Evolutionary conservation across 2,888 invertebrate species (phyloP).

Genomic region (Stenchaetothrips biformis): DNA sequence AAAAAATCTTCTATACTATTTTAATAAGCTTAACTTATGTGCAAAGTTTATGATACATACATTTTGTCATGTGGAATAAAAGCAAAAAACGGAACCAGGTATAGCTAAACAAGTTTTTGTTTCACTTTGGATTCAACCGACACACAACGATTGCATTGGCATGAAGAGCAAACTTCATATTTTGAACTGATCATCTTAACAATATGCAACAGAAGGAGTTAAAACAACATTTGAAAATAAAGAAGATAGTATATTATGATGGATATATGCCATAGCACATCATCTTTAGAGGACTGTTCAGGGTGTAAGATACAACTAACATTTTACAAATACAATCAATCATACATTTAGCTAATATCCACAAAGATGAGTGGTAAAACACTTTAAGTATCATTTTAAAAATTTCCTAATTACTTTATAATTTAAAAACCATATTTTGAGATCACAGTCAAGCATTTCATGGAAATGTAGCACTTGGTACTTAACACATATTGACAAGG

Average conservation of each 20-base stretch:
- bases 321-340: no score
- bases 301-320: background rate
- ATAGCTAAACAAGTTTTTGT: no score
- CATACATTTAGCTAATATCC: background rate
- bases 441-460: constrained; percentile 18
- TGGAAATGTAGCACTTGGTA: background rate
- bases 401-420: background rate
- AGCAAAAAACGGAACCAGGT: no score
- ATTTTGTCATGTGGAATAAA: no score
- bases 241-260: background rate
- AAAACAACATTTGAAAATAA: background rate
- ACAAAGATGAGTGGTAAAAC: background rate
- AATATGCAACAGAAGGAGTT: background rate
- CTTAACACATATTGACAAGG: background rate
- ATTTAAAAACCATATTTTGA: constrained; percentile 16
- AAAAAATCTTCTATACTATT: background rate
- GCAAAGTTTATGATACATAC: background rate
- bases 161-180: no score
- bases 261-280: background rate
- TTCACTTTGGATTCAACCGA: no score
- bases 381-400: constrained; percentile 5
- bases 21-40: background rate
- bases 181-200: no score
- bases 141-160: no score
- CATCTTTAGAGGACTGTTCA: background rate